A percentile compares a stretch with the other conserved stretches of the same genome.
Conservation (phyloP, 2,888 invertebrate genomes). For the Malthinus flaveolus region DNA sequence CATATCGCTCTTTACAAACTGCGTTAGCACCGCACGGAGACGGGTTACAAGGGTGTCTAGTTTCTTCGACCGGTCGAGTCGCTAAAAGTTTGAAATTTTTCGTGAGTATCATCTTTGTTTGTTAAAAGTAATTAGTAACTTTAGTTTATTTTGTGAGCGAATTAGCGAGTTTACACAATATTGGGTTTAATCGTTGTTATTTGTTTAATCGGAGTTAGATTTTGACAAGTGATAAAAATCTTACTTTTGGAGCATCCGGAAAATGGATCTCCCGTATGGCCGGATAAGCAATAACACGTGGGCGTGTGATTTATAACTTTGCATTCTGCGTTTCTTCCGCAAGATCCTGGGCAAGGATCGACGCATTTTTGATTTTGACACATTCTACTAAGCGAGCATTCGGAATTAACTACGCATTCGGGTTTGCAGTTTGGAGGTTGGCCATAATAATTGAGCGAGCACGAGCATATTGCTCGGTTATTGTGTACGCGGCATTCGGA, state of each 20-base stretch:
- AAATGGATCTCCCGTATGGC: constrained; percentile 79
- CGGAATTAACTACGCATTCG: constrained; percentile 73
- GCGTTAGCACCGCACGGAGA: constrained; percentile 88
- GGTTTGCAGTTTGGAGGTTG: constrained; percentile 79
- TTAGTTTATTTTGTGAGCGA: background rate
- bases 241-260: constrained; percentile 66
- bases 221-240: constrained; percentile 18
- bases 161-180: background rate
- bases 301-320: constrained; percentile 72
- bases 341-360: constrained; percentile 76
- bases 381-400: constrained; percentile 71
- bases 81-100: constrained; percentile 45
- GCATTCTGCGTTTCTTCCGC: constrained; percentile 73
- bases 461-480: constrained; percentile 73
- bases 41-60: constrained; percentile 72
- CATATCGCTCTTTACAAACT: constrained; percentile 78
- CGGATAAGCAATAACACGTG: constrained; percentile 70
- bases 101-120: background rate
- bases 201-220: too few species aligned
- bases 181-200: background rate
- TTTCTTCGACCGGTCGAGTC: constrained; percentile 59
- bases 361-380: constrained; percentile 74
- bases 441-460: constrained; percentile 73
- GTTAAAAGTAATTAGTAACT: background rate
- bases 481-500: constrained; percentile 72